These are phyloP conservation scores for Pterophyllum scalare DNA, from an alignment of 2,113 vertebrate species.

Conservation along the genomic window DNA sequence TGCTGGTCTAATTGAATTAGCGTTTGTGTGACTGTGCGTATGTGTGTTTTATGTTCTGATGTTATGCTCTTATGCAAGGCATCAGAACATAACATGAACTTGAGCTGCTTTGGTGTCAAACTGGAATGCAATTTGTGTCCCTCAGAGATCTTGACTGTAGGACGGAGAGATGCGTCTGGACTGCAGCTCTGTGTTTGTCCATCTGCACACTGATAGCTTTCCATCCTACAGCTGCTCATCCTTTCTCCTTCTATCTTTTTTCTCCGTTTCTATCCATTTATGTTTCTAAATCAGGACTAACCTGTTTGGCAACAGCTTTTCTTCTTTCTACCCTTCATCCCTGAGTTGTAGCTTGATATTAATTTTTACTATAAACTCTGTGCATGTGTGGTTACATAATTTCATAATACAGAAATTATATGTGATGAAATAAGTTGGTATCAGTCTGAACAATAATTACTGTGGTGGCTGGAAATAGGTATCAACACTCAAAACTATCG, in stretches of 20 bases:
- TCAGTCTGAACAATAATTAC: too few species aligned
- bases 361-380: background rate
- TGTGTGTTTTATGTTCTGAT: background rate
- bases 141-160: slow-evolving; percentile 23
- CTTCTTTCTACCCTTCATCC: too few species aligned
- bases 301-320: background rate
- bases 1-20: slow-evolving; percentile 56
- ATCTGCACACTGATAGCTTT: background rate
- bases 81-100: background rate
- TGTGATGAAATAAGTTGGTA: background rate
- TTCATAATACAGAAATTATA: background rate
- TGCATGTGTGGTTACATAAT: background rate
- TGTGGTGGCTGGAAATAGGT: background rate
- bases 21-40: slow-evolving; percentile 21
- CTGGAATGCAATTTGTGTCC: slow-evolving; percentile 44
- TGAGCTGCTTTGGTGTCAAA: slow-evolving; percentile 47
- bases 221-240: background rate
- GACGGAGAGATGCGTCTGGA: background rate
- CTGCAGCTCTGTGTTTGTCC: background rate
- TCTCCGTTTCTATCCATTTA: background rate
- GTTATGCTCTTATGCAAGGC: background rate
- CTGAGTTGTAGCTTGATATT: background rate
- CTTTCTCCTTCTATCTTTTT: background rate
- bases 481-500: background rate
- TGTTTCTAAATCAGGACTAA: background rate